A percentile compares a stretch with the other conserved stretches of the same genome.
Evolutionary conservation across 2,797 vertebrate genomes (phyloP).

Genomic region (Sphenopsis melanotis): DNA sequence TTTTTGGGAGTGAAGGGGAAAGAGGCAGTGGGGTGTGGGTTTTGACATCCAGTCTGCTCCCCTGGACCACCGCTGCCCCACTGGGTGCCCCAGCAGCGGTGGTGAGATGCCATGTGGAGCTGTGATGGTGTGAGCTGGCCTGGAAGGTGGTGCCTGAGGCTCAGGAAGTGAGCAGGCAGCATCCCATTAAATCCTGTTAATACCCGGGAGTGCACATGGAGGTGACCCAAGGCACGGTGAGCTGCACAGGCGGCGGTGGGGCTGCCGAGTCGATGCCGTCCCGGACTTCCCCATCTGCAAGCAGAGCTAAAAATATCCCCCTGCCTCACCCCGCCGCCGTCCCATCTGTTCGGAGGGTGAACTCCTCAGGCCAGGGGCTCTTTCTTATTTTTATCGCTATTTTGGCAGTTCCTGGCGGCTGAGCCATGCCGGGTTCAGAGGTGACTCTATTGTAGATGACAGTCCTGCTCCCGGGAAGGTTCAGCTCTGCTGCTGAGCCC

Average conservation of each 20-base stretch:
- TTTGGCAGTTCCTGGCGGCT: constrained; percentile 32
- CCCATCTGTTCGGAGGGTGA: background rate
- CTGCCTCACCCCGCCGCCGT: background rate
- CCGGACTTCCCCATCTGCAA: constrained; percentile 19
- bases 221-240: background rate
- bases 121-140: background rate
- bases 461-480: background rate
- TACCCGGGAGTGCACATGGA: rapidly evolving
- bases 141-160: background rate
- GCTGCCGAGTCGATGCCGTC: background rate
- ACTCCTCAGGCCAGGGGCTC: background rate
- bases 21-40: background rate
- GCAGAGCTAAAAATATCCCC: constrained; percentile 7
- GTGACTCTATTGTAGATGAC: constrained; percentile 29
- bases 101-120: background rate
- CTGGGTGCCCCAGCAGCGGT: rapidly evolving
- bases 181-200: background rate
- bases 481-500: background rate
- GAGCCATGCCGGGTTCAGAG: background rate
- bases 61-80: rapidly evolving
- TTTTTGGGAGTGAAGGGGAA: background rate
- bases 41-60: rapidly evolving
- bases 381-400: background rate
- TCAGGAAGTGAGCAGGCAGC: background rate
- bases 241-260: background rate